Percentiles rank a stretch among this genome's conserved stretches.
These are phyloP conservation scores for Hippasteria phrygiana DNA, from an alignment of 53 echinoderm and acorn worm species.

Conservation along the genomic window DNA sequence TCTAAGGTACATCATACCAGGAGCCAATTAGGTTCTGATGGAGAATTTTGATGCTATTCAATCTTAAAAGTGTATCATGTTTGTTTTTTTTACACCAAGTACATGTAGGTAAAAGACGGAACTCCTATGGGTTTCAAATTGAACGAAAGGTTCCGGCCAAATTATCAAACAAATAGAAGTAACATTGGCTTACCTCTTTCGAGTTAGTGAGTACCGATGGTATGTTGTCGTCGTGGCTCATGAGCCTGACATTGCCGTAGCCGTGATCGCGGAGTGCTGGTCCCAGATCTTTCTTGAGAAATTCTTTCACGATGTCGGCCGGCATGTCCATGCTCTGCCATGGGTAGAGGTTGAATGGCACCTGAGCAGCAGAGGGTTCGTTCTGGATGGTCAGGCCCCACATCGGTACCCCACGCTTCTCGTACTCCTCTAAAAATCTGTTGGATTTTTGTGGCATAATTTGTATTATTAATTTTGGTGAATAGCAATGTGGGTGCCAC, in stretches of 20 bases:
- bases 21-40: too few species aligned
- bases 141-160: too few species aligned
- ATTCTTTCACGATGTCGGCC: slow-evolving; percentile 75
- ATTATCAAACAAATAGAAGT: too few species aligned
- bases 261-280: slow-evolving; percentile 74
- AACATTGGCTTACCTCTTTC: background rate
- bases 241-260: slow-evolving; percentile 77
- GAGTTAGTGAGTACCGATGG: background rate
- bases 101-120: background rate
- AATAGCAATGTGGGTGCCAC: too few species aligned
- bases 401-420: slow-evolving; percentile 69
- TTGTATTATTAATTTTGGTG: too few species aligned
- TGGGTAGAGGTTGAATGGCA: slow-evolving; percentile 43
- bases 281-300: slow-evolving; percentile 92
- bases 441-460: too few species aligned
- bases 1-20: too few species aligned
- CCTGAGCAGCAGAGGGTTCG: slow-evolving; percentile 82
- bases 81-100: too few species aligned
- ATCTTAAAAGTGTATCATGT: too few species aligned
- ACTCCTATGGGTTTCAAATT: too few species aligned
- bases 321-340: slow-evolving; percentile 91
- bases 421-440: slow-evolving; percentile 90
- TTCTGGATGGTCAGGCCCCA: slow-evolving; percentile 93
- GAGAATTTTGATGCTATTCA: too few species aligned
- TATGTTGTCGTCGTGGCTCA: slow-evolving; percentile 88